phyloP scores from a whole-genome alignment of 1,140 invertebrate genomes.

The Pseudomyrmex sp. region DNA sequence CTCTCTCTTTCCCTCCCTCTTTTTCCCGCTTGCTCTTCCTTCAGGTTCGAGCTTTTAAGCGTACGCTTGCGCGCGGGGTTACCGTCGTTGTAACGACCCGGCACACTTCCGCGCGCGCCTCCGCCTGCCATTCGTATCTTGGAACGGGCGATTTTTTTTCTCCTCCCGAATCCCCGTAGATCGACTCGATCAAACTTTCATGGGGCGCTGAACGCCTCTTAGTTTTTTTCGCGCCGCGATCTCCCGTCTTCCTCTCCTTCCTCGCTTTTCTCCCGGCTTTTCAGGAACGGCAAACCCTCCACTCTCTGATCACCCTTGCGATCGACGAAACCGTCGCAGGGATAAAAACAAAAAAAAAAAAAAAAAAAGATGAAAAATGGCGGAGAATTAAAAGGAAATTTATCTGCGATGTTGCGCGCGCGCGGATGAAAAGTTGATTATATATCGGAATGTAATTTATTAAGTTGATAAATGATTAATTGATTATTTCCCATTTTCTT shows the following conservation, averaged over 20 bases:
- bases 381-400: constrained; percentile 23
- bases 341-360: background rate
- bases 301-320: background rate
- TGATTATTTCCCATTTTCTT: background rate
- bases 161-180: constrained; percentile 60
- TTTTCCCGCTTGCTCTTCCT: background rate
- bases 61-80: constrained; percentile 34
- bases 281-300: background rate
- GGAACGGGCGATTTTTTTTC: constrained; percentile 51
- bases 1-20: background rate
- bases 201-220: constrained; percentile 63
- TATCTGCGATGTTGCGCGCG: background rate
- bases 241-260: background rate
- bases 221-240: constrained; percentile 31
- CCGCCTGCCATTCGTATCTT: constrained; percentile 54
- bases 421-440: background rate
- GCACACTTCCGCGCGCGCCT: constrained; percentile 46
- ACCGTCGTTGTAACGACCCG: constrained; percentile 37
- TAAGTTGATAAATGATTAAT: constrained; percentile 23
- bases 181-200: constrained; percentile 77
- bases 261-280: background rate
- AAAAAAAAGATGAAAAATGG: constrained; percentile 4
- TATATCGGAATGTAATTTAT: background rate
- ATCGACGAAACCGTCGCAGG: constrained; percentile 37
- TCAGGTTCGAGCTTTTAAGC: constrained; percentile 43